phyloP scores from a whole-genome alignment of 2,888 invertebrate species.

The Thecocarcelia acutangulata region DNA sequence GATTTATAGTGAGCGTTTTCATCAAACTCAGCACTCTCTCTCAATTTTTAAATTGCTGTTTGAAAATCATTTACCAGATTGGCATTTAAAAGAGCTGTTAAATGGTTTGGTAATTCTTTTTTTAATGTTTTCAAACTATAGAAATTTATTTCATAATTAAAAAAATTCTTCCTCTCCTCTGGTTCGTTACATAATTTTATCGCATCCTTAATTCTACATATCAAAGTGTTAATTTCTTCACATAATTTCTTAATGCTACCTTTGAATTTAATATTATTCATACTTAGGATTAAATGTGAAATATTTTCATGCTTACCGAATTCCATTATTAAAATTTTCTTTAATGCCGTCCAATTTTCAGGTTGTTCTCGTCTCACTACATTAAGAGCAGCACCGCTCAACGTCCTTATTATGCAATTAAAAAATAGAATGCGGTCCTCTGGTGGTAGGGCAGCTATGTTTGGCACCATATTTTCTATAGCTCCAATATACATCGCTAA shows the following conservation, averaged over 20 bases:
- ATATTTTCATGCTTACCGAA: too few species aligned
- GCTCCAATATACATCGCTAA: too few species aligned
- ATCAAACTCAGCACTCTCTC: neutral
- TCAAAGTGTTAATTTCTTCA: neutral
- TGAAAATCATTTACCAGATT: conserved; percentile 3
- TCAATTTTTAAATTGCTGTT: neutral
- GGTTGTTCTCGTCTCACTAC: too few species aligned
- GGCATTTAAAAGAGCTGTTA: neutral
- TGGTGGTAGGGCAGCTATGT: too few species aligned
- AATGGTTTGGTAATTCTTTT: conserved; percentile 12
- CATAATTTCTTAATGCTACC: conserved; percentile 17
- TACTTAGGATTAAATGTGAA: too few species aligned
- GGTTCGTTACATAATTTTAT: conserved; percentile 6
- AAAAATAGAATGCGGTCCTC: too few species aligned
- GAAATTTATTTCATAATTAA: conserved; percentile 5
- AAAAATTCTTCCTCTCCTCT: neutral
- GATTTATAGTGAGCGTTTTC: neutral
- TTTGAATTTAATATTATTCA: too few species aligned
- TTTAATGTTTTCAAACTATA: neutral
- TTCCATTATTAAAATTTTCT: too few species aligned
- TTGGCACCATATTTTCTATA: too few species aligned
- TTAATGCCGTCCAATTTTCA: too few species aligned
- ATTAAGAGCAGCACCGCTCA: too few species aligned
- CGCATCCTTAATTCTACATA: neutral
- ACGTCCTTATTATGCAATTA: too few species aligned